Evolutionary conservation across 2,797 vertebrate genomes (phyloP).

Genomic region (Hybognathus amarus): DNA sequence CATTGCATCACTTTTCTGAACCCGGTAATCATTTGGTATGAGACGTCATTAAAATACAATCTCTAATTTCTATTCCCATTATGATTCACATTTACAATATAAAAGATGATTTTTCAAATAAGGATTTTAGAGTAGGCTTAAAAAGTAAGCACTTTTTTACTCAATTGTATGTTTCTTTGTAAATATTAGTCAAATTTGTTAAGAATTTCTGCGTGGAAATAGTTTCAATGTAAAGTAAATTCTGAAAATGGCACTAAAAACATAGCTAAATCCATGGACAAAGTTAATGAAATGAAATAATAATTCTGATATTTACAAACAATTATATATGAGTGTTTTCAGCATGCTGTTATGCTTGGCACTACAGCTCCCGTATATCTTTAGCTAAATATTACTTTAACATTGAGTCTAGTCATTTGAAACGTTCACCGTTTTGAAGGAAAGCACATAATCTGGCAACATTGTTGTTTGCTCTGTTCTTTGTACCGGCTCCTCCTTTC

Average conservation of each 20-base stretch:
- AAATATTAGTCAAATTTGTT: neutral
- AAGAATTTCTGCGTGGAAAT: neutral
- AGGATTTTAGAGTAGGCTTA: neutral
- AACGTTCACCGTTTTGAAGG: neutral
- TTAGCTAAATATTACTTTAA: conserved; percentile 27
- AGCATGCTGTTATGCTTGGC: conserved; percentile 6
- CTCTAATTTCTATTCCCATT: neutral
- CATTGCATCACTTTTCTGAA: neutral
- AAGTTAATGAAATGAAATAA: neutral
- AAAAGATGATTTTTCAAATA: neutral
- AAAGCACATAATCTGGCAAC: conserved; percentile 3
- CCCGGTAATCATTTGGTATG: neutral
- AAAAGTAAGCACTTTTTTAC: neutral
- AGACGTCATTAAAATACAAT: neutral
- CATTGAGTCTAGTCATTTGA: neutral
- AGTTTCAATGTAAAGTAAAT: neutral
- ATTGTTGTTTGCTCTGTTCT: conserved; percentile 22
- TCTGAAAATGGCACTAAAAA: neutral
- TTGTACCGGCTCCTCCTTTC: neutral
- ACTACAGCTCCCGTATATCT: neutral
- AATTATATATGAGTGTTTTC: neutral
- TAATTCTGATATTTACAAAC: neutral
- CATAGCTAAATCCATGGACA: neutral
- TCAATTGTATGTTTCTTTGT: neutral
- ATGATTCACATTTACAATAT: neutral